Conservation (phyloP, 1,140 invertebrate species). For the Geopemphigus sp. region DNA sequence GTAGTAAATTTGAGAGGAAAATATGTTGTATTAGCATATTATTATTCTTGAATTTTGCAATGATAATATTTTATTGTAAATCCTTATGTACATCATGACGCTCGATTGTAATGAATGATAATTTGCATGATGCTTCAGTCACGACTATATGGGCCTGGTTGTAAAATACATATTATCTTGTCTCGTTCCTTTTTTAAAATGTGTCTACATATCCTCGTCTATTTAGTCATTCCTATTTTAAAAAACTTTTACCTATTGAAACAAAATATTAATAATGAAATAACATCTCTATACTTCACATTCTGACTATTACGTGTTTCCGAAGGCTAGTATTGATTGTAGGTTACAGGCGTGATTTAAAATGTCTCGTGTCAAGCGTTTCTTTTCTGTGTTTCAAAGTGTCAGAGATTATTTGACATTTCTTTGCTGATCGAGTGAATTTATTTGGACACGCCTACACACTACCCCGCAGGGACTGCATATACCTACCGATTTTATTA, state of each 20-base stretch:
- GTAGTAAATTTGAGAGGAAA: slow-evolving; percentile 42
- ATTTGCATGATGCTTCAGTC: slow-evolving; percentile 49
- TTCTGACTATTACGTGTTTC: slow-evolving; percentile 46
- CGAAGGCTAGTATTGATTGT: slow-evolving; percentile 47
- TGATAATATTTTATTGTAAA: slow-evolving; percentile 7
- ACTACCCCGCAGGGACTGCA: slow-evolving; percentile 3
- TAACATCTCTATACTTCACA: slow-evolving; percentile 16
- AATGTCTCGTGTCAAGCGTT: slow-evolving; percentile 45
- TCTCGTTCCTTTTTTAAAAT: slow-evolving; percentile 30
- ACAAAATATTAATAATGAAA: slow-evolving; percentile 19
- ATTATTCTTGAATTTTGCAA: slow-evolving; percentile 35
- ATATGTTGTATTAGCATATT: slow-evolving; percentile 41
- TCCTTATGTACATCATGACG: slow-evolving; percentile 34
- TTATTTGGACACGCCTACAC: slow-evolving; percentile 13
- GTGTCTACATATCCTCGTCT: neutral
- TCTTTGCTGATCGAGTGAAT: slow-evolving; percentile 53
- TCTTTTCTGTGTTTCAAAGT: slow-evolving; percentile 44
- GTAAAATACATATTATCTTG: slow-evolving; percentile 35
- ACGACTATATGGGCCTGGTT: slow-evolving; percentile 39
- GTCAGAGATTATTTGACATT: slow-evolving; percentile 54
- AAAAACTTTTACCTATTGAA: neutral
- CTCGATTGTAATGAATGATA: slow-evolving; percentile 44
- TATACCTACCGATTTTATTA: slow-evolving; percentile 8
- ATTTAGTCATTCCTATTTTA: neutral
- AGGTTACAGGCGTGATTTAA: slow-evolving; percentile 38